Conservation (phyloP, 2,113 vertebrate genomes). For the Myocastor coypus region DNA sequence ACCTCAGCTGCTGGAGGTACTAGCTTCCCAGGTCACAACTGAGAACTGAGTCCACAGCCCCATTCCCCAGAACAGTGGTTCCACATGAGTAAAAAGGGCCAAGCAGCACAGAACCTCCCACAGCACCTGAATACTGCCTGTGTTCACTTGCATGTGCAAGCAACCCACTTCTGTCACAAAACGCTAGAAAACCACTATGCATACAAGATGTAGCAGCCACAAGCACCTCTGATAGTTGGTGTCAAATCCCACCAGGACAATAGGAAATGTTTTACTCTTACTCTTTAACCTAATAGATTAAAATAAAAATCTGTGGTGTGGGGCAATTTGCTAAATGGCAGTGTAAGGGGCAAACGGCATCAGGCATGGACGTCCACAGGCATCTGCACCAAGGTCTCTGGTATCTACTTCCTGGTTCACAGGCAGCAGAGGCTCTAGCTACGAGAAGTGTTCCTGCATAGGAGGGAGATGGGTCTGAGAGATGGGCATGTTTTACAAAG, state of each 20-base stretch:
- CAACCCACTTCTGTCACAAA: constrained; percentile 44
- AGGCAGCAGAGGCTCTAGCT: background rate
- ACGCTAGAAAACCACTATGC: constrained; percentile 10
- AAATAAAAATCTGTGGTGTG: background rate
- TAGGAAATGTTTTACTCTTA: background rate
- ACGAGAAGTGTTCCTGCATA: background rate
- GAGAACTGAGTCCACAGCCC: background rate
- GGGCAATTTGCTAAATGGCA: background rate
- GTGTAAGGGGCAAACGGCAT: background rate
- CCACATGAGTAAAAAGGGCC: background rate
- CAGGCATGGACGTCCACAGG: background rate
- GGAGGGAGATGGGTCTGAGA: background rate
- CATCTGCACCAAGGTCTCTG: background rate
- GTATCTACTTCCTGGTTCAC: background rate
- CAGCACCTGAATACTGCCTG: background rate
- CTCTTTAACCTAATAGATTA: background rate
- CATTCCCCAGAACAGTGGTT: constrained; percentile 9
- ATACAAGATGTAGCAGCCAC: background rate
- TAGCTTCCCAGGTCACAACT: background rate
- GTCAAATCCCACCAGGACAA: background rate
- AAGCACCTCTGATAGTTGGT: background rate
- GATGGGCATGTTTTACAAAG: background rate
- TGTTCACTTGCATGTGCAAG: constrained; percentile 19
- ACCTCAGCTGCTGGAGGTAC: background rate
- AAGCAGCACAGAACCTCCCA: constrained; percentile 19